Percentiles rank a stretch among this genome's conserved stretches.
phyloP scores from a whole-genome alignment of 2,888 invertebrate species.

The Zaprionus bogoriensis region DNA sequence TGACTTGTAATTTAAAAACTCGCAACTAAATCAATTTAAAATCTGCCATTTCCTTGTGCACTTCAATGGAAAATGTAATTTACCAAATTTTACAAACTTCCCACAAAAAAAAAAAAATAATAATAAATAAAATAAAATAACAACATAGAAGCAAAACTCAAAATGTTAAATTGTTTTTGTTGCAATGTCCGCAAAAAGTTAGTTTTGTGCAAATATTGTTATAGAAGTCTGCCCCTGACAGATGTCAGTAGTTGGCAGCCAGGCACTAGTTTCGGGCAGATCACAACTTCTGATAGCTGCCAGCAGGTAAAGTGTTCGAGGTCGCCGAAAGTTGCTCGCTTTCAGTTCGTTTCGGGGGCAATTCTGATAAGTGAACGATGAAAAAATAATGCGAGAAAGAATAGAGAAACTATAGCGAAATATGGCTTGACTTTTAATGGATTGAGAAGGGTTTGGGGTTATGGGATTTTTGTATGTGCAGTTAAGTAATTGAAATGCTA shows the following conservation, averaged over 20 bases:
- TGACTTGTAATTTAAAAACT: not conserved
- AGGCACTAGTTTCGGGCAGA: conserved; percentile 14
- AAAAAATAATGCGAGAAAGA: not conserved
- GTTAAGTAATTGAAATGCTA: not conserved
- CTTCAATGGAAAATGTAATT: conserved; percentile 57
- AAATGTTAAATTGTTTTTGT: conserved; percentile 13
- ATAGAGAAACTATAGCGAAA: not conserved
- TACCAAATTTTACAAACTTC: conserved; percentile 42
- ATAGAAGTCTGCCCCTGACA: conserved; percentile 48
- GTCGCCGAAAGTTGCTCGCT: conserved; percentile 14
- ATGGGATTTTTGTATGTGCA: not conserved
- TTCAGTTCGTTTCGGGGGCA: conserved; percentile 2
- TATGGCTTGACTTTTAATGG: not conserved
- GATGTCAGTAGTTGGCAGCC: conserved; percentile 43
- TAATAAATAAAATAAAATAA: not conserved
- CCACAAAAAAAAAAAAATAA: not conserved
- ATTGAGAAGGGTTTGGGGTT: not conserved
- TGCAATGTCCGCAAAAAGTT: conserved; percentile 24
- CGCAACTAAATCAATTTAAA: conserved; percentile 47
- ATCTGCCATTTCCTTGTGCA: conserved; percentile 27
- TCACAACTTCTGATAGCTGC: conserved; percentile 26
- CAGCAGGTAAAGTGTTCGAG: conserved; percentile 18
- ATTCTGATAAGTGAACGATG: not conserved
- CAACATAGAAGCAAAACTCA: conserved; percentile 23
- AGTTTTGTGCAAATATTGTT: conserved; percentile 39